Percentiles rank a stretch among this genome's conserved stretches.
These are phyloP conservation scores for Nasalis larvatus DNA, from an alignment of 2,113 vertebrate genomes.

Conservation along the genomic window DNA sequence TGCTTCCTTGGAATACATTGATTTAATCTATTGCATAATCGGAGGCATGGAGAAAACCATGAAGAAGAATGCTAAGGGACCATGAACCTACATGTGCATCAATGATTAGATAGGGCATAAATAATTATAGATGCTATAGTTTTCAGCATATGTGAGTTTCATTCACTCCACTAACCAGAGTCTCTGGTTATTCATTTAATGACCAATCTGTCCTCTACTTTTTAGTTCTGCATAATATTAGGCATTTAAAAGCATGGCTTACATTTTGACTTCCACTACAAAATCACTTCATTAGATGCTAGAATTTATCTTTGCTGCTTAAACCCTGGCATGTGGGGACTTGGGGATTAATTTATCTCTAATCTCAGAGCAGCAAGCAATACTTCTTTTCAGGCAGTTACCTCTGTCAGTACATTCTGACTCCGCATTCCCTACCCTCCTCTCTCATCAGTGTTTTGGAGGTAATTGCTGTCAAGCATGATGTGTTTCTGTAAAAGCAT, in stretches of 20 bases:
- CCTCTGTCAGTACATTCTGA: not conserved
- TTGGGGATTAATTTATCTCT: not conserved
- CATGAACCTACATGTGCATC: not conserved
- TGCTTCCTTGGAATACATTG: not conserved
- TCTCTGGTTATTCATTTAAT: not conserved
- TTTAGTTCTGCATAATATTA: constrained; percentile 15
- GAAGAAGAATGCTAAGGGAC: not conserved
- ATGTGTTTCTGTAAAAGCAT: not conserved
- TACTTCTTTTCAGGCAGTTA: not conserved
- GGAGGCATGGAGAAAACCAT: not conserved
- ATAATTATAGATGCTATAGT: not conserved
- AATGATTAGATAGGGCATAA: not conserved
- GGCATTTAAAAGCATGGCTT: not conserved
- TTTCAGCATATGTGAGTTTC: not conserved
- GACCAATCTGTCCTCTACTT: not conserved
- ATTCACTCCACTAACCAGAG: not conserved
- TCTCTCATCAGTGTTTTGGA: constrained; percentile 5
- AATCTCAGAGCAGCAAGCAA: not conserved
- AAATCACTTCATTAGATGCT: not conserved
- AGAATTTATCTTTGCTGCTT: not conserved
- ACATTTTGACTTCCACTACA: not conserved
- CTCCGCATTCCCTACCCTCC: not conserved
- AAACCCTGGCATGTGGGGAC: not conserved
- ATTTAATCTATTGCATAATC: not conserved
- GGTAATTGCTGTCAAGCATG: not conserved